Conservation (phyloP, 1,140 invertebrate species). For the Bombus sibiricus region DNA sequence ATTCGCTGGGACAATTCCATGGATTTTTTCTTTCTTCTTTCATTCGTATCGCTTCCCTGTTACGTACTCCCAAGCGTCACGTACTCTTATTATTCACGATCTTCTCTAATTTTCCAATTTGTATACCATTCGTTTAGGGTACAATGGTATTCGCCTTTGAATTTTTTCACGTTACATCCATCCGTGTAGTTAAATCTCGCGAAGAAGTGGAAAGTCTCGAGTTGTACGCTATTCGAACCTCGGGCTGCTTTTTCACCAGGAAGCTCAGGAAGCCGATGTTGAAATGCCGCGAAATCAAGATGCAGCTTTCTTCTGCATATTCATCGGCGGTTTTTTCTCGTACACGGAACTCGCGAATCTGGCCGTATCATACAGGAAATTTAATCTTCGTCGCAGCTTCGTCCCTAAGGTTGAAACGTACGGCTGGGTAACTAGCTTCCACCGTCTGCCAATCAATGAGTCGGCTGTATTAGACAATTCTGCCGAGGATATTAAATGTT, state of each 20-base stretch:
- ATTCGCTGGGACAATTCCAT: accelerated
- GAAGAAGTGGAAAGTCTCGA: too few species aligned
- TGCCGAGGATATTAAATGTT: conserved; percentile 52
- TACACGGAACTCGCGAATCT: conserved; percentile 5
- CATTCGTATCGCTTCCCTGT: too few species aligned
- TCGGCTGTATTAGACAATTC: conserved; percentile 52
- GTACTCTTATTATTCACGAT: too few species aligned
- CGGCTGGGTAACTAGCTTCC: conserved; percentile 5
- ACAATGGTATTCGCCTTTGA: too few species aligned
- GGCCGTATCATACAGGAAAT: conserved; percentile 55
- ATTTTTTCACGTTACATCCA: too few species aligned
- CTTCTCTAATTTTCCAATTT: too few species aligned
- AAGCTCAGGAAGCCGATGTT: conserved; percentile 32
- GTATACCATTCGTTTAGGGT: too few species aligned
- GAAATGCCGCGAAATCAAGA: conserved; percentile 43
- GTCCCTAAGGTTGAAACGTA: not conserved
- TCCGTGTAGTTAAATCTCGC: too few species aligned
- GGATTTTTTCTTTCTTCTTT: too few species aligned
- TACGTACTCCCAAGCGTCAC: too few species aligned
- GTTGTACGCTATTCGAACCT: too few species aligned
- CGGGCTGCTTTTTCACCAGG: conserved; percentile 3
- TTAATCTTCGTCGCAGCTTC: conserved; percentile 46
- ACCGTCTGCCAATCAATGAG: conserved; percentile 59
- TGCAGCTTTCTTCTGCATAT: not conserved
- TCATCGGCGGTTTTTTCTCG: not conserved